Base-by-base conservation (phyloP, 2,113 vertebrate species). In the Agapornis roseicollis region DNA sequence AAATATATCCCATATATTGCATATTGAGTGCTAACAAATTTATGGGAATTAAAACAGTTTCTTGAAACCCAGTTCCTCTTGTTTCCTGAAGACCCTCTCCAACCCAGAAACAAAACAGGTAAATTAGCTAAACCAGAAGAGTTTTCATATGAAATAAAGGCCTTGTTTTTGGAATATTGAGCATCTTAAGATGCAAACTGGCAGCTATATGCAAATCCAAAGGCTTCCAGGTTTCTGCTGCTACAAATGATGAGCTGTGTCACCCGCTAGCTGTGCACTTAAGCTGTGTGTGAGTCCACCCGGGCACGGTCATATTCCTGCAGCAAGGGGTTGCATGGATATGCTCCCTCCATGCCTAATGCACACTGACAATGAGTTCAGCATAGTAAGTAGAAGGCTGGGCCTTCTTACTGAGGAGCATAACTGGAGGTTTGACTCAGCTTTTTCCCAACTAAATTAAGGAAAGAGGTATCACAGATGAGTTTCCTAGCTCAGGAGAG, bases 281-380 rank as follows among this genome's bases (percentile, higher is more conserved):
- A 13, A 31, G 49, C 77, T 52, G 10, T 24, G 5, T 20, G 28
- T 63, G 35, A 94, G 35, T n/a, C n/a, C 41, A 66, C 27, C 10
- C 31, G 52, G 69, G 25, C 35, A n/a, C 2, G 13, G 31, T 27
- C 2, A 2, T 44, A 27, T 19, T 66, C 33, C 0, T 1, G 61
- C 73, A 93, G 60, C 19, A 49, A 58, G 31, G 10, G 61, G 18
- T 9, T 31, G 20, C 60, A 35, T 0, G 9, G 50, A 18, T 35
- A 50, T 0, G 1, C 33, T 81, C 46, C 35, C 31, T 3, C 3
- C n/a, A 25, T 70, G 20, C 65, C 61, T 47, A 23, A 56, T 15
- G 37, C 46, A 44, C 41, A 9, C 20, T 7, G 46, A 39, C 31
- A 65, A 11, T n/a, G 53, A 23, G 22, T 65, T 86, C 39, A 46